Evolutionary conservation across 30 jellyfish, hydroid and myxozoan species (phyloP).

Genomic region (Mastigias papua): DNA sequence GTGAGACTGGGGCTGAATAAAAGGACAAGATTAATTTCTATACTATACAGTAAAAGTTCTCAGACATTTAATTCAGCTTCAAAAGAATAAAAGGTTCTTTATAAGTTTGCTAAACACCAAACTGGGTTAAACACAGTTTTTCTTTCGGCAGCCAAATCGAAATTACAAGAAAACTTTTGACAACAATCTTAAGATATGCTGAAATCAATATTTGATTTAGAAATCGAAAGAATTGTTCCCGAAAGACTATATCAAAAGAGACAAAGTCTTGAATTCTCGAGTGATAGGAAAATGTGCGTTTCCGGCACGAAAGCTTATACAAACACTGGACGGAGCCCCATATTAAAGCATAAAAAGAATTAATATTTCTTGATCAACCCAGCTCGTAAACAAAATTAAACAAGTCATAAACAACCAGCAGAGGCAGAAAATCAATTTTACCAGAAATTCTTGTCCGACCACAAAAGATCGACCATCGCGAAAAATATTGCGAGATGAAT

Average conservation of each 20-base stretch:
- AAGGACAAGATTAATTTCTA: no score
- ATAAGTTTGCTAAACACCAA: not conserved
- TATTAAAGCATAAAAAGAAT: not conserved
- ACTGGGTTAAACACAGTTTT: not conserved
- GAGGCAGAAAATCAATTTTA: not conserved
- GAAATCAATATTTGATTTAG: not conserved
- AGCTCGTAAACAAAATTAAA: conserved; percentile 46
- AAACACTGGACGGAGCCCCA: no score
- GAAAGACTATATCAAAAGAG: no score
- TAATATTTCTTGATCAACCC: conserved; percentile 7
- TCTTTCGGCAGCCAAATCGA: no score
- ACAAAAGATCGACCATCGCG: not conserved
- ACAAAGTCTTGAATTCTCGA: no score
- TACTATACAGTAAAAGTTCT: no score
- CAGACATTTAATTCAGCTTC: not conserved
- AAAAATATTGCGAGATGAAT: not conserved
- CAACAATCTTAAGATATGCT: no score
- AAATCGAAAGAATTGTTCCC: not conserved
- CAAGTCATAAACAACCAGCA: conserved; percentile 75
- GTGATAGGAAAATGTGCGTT: no score
- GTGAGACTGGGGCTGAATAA: no score
- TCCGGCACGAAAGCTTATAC: no score
- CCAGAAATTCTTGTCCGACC: conserved; percentile 2
- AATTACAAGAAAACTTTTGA: no score
- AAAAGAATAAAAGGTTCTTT: not conserved